Percentiles rank a stretch among this genome's conserved stretches.
Evolutionary conservation across 2,888 invertebrate species (phyloP).

Genomic region (Caenorhabditis zanzibari): DNA sequence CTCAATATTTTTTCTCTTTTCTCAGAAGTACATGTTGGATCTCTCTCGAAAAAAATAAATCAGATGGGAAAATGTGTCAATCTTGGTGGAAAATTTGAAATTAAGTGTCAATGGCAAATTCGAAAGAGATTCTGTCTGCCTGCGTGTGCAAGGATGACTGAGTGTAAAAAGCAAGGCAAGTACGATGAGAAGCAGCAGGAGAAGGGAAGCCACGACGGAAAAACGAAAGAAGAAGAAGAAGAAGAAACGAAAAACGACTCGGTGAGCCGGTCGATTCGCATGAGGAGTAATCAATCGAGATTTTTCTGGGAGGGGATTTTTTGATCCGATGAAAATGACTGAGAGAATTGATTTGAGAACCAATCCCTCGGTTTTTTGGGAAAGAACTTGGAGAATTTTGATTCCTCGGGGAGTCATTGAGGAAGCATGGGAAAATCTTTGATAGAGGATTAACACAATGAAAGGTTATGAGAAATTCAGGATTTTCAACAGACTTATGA

Average conservation of each 20-base stretch:
- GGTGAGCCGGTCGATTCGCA: slow-evolving; percentile 58
- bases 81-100: slow-evolving; percentile 38
- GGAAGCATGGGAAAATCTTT: too few relatives aligned
- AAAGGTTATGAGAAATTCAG: too few relatives aligned
- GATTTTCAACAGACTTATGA: too few relatives aligned
- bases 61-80: slow-evolving; percentile 33
- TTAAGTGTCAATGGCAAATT: slow-evolving; percentile 69
- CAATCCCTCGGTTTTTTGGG: slow-evolving; percentile 10
- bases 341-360: slow-evolving; percentile 53
- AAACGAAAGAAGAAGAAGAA: slow-evolving; percentile 44
- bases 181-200: slow-evolving; percentile 58
- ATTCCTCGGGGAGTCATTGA: background rate
- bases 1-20: background rate
- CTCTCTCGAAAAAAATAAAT: slow-evolving; percentile 37
- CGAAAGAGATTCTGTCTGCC: slow-evolving; percentile 58
- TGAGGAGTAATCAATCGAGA: slow-evolving; percentile 62
- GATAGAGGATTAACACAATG: too few relatives aligned
- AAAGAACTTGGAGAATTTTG: background rate
- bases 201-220: slow-evolving; percentile 3
- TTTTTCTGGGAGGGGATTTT: background rate
- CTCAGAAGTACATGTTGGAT: background rate
- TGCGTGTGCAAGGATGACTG: slow-evolving; percentile 58
- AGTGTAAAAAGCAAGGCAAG: slow-evolving; percentile 62
- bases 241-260: slow-evolving; percentile 60
- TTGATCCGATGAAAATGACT: slow-evolving; percentile 21